Evolutionary conservation across 2,113 vertebrate species (phyloP).

Genomic region (Cyphomyrus plagiostoma): DNA sequence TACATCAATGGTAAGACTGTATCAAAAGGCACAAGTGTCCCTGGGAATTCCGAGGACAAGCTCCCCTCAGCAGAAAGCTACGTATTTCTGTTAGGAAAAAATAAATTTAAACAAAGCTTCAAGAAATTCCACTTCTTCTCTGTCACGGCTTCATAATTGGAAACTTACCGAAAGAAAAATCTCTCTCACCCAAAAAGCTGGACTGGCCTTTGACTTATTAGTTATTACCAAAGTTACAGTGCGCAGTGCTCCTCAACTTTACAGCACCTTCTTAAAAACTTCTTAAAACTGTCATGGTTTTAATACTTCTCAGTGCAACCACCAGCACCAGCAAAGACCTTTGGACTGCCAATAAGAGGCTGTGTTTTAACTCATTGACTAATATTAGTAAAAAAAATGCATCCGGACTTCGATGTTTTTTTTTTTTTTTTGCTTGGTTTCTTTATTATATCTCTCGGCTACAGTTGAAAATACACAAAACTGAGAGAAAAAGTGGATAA

Average conservation of each 20-base stretch:
- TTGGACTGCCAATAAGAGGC: not conserved
- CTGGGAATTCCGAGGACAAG: not conserved
- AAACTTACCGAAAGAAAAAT: not conserved
- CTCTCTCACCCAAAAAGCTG: not conserved
- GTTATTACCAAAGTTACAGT: not conserved
- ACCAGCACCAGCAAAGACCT: not conserved
- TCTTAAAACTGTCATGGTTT: not conserved
- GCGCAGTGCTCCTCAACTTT: not conserved
- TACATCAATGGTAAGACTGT: not conserved
- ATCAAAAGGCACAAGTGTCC: not conserved
- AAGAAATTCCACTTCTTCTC: not conserved
- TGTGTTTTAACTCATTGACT: not conserved
- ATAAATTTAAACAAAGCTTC: not conserved
- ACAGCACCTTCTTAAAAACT: not conserved
- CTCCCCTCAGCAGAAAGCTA: not conserved
- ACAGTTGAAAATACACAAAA: not conserved
- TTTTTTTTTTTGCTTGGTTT: not conserved
- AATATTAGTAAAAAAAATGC: not conserved
- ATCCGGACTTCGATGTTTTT: not conserved
- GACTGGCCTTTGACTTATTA: not conserved
- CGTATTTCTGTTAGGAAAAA: not conserved
- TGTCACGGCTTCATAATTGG: not conserved
- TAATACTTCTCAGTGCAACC: not conserved
- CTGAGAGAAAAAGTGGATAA: not conserved
- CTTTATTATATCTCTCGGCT: not conserved